phyloP scores from a whole-genome alignment of 1,140 invertebrate genomes.

The Brachionus koreanus region DNA sequence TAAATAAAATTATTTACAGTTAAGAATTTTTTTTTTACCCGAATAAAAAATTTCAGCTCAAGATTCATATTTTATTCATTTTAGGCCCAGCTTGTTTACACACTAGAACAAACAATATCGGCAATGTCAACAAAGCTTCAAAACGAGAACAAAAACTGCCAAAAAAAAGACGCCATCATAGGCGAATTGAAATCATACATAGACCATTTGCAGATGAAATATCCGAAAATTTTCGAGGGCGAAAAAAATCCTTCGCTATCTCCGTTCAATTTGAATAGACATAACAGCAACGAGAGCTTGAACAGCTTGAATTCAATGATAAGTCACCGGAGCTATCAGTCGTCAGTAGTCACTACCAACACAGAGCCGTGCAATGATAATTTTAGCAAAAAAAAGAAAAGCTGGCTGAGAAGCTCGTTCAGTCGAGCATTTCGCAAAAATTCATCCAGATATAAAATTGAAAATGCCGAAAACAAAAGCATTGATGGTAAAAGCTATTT shows the following conservation, averaged over 20 bases:
- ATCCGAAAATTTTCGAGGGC: slow-evolving; percentile 39
- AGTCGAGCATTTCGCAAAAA: slow-evolving; percentile 85
- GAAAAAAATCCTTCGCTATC: background rate
- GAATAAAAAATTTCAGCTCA: background rate
- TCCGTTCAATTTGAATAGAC: background rate
- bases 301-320: slow-evolving; percentile 38
- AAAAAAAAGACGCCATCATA: slow-evolving; percentile 20
- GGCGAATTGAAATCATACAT: slow-evolving; percentile 84
- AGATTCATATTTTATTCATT: background rate
- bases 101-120: slow-evolving; percentile 37
- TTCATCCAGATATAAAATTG: slow-evolving; percentile 56
- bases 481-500: slow-evolving; percentile 48
- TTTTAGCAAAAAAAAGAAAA: slow-evolving; percentile 40
- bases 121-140: background rate
- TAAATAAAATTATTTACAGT: background rate
- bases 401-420: slow-evolving; percentile 80
- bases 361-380: background rate
- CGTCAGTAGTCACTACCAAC: background rate
- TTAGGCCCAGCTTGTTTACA: slow-evolving; percentile 24
- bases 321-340: slow-evolving; percentile 12
- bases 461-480: slow-evolving; percentile 58
- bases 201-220: slow-evolving; percentile 78
- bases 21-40: background rate
- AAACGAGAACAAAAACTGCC: background rate
- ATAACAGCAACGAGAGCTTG: slow-evolving; percentile 32